Evolutionary conservation across 2,797 vertebrate genomes (phyloP), one percentile per base, ranked within the genome.

Genomic region (Ctenopoma kingsleyae): DNA sequence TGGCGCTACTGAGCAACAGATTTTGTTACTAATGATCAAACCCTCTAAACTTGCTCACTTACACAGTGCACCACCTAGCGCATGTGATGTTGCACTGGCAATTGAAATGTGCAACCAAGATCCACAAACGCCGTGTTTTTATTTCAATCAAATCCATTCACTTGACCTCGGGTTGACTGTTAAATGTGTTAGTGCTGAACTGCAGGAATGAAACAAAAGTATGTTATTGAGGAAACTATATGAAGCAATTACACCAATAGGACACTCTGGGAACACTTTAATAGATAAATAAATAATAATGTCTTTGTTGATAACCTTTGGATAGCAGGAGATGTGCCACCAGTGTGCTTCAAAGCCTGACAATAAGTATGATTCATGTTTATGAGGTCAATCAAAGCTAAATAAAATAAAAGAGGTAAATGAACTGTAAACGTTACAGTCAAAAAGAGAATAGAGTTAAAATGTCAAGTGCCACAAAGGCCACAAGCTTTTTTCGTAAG

Each of bases 1-100:
- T 81, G 94, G 94, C 93, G 94, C 92, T 92, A 86, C 87, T 87
- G 94, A 94, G 94, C 92, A 91, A 87, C 86, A 88, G 77, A 89
- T 91, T 91, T 85, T 80, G 83, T 89, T 90, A 83, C 89, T 91
- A 86, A 87, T 88, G 87, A 93, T 88, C 83, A 88, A 85, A 83
- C 81, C 83, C 84, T 80, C 53, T 71, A 85, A 88, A 90, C 67
- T 88, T 85, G 84, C 84, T 86, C 84, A 83, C 92, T 94, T 86
- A 87, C 90, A 86, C 77, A 87, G 86, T 89, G 93, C 94, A 86
- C 93, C 94, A 93, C 90, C 93, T 94, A 93, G 93, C 82, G 92
- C 83, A 90, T 76, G 68, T 80, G 43, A 81, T 86, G 86, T 78
- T 88, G 82, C 89, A 89, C 76, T 81, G 78, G 52, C 76, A 84